Evolutionary conservation across 2,113 vertebrate species (phyloP).

Genomic region (Eubucco bourcierii): DNA sequence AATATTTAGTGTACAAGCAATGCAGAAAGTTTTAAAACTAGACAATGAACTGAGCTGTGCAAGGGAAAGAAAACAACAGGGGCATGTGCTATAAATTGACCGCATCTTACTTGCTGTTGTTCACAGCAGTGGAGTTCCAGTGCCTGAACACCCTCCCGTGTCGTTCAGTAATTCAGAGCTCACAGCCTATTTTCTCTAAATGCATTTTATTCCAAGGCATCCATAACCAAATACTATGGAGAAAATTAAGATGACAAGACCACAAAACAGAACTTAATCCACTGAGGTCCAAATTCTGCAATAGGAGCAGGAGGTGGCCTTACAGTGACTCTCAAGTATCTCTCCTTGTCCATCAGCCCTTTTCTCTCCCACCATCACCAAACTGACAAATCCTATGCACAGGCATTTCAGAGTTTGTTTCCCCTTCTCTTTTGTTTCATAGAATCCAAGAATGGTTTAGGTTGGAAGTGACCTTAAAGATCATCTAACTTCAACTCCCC

Average conservation of each 20-base stretch:
- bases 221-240: neutral
- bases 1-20: neutral
- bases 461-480: too few relatives aligned
- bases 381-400: neutral
- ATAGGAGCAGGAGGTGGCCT: neutral
- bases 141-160: neutral
- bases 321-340: accelerated
- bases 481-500: too few relatives aligned
- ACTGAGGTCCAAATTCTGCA: neutral
- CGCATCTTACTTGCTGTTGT: accelerated
- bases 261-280: neutral
- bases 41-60: neutral
- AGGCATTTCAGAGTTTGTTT: neutral
- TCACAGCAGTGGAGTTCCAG: neutral
- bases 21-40: neutral
- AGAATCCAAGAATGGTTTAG: too few relatives aligned
- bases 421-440: neutral
- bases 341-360: neutral
- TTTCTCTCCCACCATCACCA: neutral
- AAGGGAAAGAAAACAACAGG: neutral
- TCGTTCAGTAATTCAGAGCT: neutral
- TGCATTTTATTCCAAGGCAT: neutral
- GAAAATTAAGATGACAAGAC: neutral
- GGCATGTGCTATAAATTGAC: neutral
- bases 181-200: neutral